Evolutionary conservation across 2,888 invertebrate genomes (phyloP), one percentile per base, ranked within the genome.

Genomic region (Nymphalis c-album): DNA sequence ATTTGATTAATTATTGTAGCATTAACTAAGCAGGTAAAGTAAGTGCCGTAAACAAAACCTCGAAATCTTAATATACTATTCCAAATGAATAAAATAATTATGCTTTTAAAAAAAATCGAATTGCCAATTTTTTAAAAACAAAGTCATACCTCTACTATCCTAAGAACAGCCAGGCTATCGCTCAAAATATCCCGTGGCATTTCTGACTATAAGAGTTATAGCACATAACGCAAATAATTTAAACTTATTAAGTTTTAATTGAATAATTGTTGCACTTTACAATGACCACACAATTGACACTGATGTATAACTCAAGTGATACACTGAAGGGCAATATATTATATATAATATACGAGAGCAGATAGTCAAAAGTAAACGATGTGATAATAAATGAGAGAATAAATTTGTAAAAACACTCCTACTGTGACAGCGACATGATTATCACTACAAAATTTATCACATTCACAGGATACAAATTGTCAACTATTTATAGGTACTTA

Each of bases 111-210:
- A 26, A 60, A 35, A 31, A n/a, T n/a, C 10, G 7, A 13, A 58
- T 20, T 16, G 17, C 48, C 7, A 22, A n/a, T 26, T 13, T 51
- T n/a, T 18, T 58, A 65, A 46, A 63, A 60, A 53, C 16, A 60
- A 48, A 35, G 7, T 18, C 35, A 45, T 83, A 94, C 94, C 92
- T 94, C 93, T 69, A 93, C 89, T 80, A 94, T 93, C 79, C 93
- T 92, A 74, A 95, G 87, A 74, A 94, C 93, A 75, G 94, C 93
- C 78, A 95, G 89, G 84, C 94, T 95, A 80, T 95, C 95, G 81
- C 93, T 94, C 75, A 95, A 93, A 79, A 95, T 93, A 90, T 95
- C 95, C 79, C 94, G 93, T 75, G 95, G 95, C 93, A 95, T 95
- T 83, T 94, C 76, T 70, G 65, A 47, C 63, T 66, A 61, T 62